phyloP scores from a whole-genome alignment of 2,888 invertebrate genomes.

The Melipona bicolor region DNA sequence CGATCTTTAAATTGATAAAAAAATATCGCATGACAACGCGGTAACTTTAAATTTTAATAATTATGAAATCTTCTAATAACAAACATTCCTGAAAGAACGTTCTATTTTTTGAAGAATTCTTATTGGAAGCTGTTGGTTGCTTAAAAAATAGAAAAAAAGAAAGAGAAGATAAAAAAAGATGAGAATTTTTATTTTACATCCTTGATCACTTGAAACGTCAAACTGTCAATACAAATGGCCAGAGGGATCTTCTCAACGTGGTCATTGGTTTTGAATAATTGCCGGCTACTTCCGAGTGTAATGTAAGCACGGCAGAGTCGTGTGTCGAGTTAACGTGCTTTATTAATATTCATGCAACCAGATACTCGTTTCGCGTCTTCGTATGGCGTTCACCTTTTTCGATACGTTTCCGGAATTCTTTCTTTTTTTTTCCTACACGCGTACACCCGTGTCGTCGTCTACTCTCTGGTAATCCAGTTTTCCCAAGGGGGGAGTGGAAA shows the following conservation, averaged over 20 bases:
- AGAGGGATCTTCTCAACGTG: slow-evolving; percentile 24
- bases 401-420: slow-evolving; percentile 56
- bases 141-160: no score
- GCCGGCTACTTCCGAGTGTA: slow-evolving; percentile 49
- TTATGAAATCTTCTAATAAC: neutral
- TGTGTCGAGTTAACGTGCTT: slow-evolving; percentile 48
- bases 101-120: neutral
- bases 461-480: slow-evolving; percentile 34
- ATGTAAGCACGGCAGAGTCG: slow-evolving; percentile 40
- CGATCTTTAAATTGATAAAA: neutral
- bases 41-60: neutral
- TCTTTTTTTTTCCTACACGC: neutral
- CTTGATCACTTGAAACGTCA: neutral
- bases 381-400: slow-evolving; percentile 55
- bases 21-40: accelerated
- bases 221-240: slow-evolving; percentile 12
- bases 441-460: no score
- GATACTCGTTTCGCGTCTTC: slow-evolving; percentile 52
- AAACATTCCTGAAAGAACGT: neutral
- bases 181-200: neutral
- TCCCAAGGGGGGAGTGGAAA: no score
- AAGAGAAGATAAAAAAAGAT: neutral
- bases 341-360: slow-evolving; percentile 59
- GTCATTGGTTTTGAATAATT: slow-evolving; percentile 49
- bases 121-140: neutral